Percentiles rank a stretch among this genome's conserved stretches.
Conservation (phyloP, 2,113 vertebrate genomes). For the Salvator merianae region DNA sequence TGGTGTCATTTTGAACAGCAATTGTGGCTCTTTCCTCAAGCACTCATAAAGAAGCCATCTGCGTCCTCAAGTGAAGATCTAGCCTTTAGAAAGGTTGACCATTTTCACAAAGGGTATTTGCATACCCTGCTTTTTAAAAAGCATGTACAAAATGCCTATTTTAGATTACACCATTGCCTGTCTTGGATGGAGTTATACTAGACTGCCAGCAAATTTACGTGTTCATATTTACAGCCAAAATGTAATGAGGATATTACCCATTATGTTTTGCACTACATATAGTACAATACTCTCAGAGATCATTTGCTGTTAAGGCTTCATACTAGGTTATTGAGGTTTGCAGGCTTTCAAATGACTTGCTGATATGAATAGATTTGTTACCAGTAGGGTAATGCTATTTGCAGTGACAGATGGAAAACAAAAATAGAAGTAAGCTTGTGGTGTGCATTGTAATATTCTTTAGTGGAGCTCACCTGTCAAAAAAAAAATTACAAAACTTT, state of each 20-base stretch:
- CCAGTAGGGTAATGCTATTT: neutral
- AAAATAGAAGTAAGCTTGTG: neutral
- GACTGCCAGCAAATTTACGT: neutral
- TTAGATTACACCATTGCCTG: neutral
- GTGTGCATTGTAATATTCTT: neutral
- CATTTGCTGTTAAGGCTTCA: neutral
- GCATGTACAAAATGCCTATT: neutral
- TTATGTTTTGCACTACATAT: neutral
- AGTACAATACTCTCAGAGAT: neutral
- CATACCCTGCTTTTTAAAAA: neutral
- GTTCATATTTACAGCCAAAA: constrained; percentile 7
- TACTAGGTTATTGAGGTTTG: neutral
- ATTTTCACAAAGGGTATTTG: neutral
- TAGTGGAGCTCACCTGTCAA: neutral
- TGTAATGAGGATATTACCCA: constrained; percentile 17
- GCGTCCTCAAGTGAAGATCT: too few species aligned
- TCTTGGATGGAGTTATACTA: constrained; percentile 2
- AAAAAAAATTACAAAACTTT: neutral
- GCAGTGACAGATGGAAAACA: neutral
- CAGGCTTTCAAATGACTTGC: constrained; percentile 7
- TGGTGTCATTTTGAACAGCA: too few species aligned
- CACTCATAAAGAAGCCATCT: too few species aligned
- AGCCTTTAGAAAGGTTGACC: neutral
- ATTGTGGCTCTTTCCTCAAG: too few species aligned
- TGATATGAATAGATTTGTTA: constrained; percentile 3